Evolutionary conservation across 2,797 vertebrate species (phyloP).

Genomic region (Tachyglossus aculeatus): DNA sequence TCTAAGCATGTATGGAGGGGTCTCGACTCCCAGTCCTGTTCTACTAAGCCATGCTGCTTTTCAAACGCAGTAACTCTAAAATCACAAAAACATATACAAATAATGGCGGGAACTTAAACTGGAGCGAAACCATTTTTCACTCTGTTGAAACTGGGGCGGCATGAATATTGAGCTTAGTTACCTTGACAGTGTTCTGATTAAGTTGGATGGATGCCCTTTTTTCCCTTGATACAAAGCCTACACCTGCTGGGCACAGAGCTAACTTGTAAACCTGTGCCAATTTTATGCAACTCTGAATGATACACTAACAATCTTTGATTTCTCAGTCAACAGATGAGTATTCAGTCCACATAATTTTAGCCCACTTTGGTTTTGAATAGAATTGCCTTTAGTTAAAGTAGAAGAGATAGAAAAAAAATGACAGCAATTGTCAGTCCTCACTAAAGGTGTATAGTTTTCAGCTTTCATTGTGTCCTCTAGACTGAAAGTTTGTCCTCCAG

Average conservation of each 20-base stretch:
- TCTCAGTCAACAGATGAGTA: not conserved
- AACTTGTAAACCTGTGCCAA: not conserved
- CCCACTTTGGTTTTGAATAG: not conserved
- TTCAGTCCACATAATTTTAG: not conserved
- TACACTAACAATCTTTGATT: not conserved
- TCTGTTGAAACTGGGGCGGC: not conserved
- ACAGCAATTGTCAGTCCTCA: not conserved
- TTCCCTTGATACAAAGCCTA: not conserved
- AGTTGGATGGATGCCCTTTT: not conserved
- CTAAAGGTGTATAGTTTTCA: not conserved
- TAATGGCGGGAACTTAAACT: too few species aligned
- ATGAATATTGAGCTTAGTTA: not conserved
- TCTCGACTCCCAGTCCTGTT: too few species aligned
- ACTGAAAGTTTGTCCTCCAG: not conserved
- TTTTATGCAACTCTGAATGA: not conserved
- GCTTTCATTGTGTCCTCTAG: not conserved
- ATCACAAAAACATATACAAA: too few species aligned
- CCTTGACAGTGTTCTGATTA: not conserved
- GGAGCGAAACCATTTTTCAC: not conserved
- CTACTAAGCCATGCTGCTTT: too few species aligned
- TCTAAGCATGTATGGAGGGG: too few species aligned
- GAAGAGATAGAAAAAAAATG: not conserved
- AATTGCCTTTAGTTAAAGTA: not conserved
- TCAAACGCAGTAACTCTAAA: too few species aligned
- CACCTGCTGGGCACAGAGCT: not conserved